Conservation (phyloP, 2,888 invertebrate species). For the Leptopterna dolabrata region DNA sequence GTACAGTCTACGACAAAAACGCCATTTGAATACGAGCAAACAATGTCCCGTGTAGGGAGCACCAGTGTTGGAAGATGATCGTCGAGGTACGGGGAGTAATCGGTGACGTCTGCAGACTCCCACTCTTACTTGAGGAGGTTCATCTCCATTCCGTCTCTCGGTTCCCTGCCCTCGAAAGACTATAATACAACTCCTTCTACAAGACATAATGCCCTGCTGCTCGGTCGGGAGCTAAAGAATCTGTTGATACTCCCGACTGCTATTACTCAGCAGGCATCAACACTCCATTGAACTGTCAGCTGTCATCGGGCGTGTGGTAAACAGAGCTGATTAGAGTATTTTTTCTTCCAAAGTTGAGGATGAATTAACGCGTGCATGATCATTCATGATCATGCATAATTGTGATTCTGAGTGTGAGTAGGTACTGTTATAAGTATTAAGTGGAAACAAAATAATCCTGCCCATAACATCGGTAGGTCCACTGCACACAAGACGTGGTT, state of each 20-base stretch:
- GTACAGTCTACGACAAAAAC: constrained; percentile 53
- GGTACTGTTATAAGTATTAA: too few species aligned
- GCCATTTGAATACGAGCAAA: constrained; percentile 52
- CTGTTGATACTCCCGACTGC: neutral
- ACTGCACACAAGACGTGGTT: too few species aligned
- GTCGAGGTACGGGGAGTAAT: constrained; percentile 37
- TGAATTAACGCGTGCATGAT: too few species aligned
- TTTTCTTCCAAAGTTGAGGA: too few species aligned
- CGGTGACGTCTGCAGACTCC: constrained; percentile 51
- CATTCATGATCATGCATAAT: too few species aligned
- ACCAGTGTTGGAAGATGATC: constrained; percentile 38
- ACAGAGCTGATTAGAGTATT: neutral
- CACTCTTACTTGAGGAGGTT: constrained; percentile 27
- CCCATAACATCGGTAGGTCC: too few species aligned
- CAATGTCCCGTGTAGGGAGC: constrained; percentile 41
- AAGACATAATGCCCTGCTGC: neutral
- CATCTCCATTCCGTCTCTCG: constrained; percentile 34
- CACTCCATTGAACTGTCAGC: neutral
- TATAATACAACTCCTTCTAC: neutral
- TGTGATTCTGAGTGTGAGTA: too few species aligned
- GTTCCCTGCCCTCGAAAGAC: neutral
- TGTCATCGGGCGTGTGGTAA: neutral
- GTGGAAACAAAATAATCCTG: too few species aligned
- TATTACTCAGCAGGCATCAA: constrained; percentile 7
- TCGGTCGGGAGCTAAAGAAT: neutral